phyloP scores from a whole-genome alignment of 2,888 invertebrate species.

The Seira ritae region DNA sequence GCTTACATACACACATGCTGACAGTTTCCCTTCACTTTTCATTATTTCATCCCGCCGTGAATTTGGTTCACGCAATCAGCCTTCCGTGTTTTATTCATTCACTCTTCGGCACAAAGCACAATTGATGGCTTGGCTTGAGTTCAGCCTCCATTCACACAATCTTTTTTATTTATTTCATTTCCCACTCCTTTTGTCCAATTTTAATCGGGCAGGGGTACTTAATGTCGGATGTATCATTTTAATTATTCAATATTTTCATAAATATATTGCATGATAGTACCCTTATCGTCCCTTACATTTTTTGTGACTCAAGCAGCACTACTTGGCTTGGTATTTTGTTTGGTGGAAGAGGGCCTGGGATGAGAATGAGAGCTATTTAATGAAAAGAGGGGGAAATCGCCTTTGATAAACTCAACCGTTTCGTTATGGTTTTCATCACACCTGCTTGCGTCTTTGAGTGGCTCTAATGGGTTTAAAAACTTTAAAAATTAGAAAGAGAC shows the following conservation, averaged over 20 bases:
- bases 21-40: slow-evolving; percentile 46
- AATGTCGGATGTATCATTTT: slow-evolving; percentile 62
- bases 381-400: slow-evolving; percentile 33
- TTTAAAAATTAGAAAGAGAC: no score
- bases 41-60: neutral
- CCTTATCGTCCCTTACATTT: slow-evolving; percentile 16
- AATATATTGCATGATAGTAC: neutral
- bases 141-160: slow-evolving; percentile 36
- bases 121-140: slow-evolving; percentile 16
- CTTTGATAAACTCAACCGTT: slow-evolving; percentile 55
- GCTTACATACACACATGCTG: slow-evolving; percentile 38
- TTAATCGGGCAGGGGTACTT: slow-evolving; percentile 63
- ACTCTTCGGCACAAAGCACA: neutral
- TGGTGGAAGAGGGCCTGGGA: neutral
- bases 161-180: slow-evolving; percentile 38
- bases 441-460: slow-evolving; percentile 61
- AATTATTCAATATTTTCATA: slow-evolving; percentile 53
- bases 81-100: slow-evolving; percentile 4
- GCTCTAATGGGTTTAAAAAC: slow-evolving; percentile 45
- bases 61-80: neutral
- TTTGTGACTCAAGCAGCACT: no score
- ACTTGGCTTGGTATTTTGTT: no score
- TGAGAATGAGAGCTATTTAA: neutral
- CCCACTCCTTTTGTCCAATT: slow-evolving; percentile 45
- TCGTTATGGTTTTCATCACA: slow-evolving; percentile 64